Base-by-base conservation (phyloP, 1,140 invertebrate species). In the Orchestia grillus region DNA sequence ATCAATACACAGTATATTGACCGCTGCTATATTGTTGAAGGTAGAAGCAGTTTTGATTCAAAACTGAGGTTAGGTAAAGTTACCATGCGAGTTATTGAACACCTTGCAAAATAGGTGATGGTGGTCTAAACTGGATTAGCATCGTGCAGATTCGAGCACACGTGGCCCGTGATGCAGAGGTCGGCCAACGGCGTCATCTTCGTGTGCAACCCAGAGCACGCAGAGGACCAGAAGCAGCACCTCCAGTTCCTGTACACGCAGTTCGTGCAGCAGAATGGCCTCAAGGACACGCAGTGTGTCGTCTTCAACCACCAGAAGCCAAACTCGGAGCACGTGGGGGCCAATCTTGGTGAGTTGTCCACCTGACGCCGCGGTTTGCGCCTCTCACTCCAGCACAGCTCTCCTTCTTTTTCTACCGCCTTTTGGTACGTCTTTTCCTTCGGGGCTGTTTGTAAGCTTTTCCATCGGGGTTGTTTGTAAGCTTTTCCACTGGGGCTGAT, bases 121-220 rank as follows among this genome's bases (percentile, higher is more conserved):
- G 28, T 77, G 11, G 1, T 77, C 36, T 77, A 77, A 77, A 15
- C 62, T 23, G 28, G 15, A 8, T 53, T 19, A 77, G 42, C 42
- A 16, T 90, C 62, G 3, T 53, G 47, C 96, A 99, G 98, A 97
- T 98, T 98, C 97, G 98, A 98, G 97, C 97, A 98, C 40, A 98
- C 98, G 97, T 99, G 98, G 98, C 98, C 98, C 95, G 98, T 98
- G 19, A 98, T 99, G 96, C 98, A 98, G 90, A 97, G 98, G 97
- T 98, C 98, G 97, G 97, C 98, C 3, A 98, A 98, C 97, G 98
- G 98, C 44, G 98, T 98, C n/a, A 98, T 99, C 94, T 98, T 99
- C 97, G 98, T 99, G 8, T 98, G 98, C 96, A 98, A 98, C 97
- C 98, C 98, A 42, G 96, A 96, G 36, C 98, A 98, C 95, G 97